Percentiles rank a stretch among this genome's conserved stretches.
phyloP scores from a whole-genome alignment of 2,797 vertebrate species.

The Onychomys arenicola region DNA sequence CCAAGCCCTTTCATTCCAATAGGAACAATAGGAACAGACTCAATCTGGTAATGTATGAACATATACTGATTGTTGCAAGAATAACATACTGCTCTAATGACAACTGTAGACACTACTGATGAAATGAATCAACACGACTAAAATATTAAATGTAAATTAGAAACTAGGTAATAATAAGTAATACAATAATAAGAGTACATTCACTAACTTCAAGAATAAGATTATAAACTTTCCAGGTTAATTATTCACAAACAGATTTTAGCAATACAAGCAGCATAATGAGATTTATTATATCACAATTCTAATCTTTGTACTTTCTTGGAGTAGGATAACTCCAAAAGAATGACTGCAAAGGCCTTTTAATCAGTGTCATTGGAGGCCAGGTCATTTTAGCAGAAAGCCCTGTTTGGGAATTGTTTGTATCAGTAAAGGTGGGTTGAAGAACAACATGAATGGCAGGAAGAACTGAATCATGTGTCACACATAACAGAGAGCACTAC shows the following conservation, averaged over 20 bases:
- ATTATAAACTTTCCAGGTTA: background rate
- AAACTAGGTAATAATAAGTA: background rate
- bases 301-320: background rate
- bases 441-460: background rate
- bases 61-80: background rate
- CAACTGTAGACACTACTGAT: background rate
- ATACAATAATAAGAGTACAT: background rate
- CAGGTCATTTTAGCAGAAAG: background rate
- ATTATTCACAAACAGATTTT: background rate
- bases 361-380: background rate
- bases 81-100: background rate
- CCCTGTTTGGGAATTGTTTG: background rate
- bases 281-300: background rate
- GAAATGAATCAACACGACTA: conserved; percentile 7
- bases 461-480: background rate
- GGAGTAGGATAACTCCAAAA: background rate
- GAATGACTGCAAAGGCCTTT: conserved; percentile 5
- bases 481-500: background rate
- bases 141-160: conserved; percentile 14
- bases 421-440: background rate
- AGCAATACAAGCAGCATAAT: background rate
- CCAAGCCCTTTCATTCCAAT: background rate
- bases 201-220: background rate
- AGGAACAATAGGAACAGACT: background rate
- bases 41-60: background rate